Evolutionary conservation across 2,888 invertebrate genomes (phyloP).

Genomic region (Tiliacea aurago): DNA sequence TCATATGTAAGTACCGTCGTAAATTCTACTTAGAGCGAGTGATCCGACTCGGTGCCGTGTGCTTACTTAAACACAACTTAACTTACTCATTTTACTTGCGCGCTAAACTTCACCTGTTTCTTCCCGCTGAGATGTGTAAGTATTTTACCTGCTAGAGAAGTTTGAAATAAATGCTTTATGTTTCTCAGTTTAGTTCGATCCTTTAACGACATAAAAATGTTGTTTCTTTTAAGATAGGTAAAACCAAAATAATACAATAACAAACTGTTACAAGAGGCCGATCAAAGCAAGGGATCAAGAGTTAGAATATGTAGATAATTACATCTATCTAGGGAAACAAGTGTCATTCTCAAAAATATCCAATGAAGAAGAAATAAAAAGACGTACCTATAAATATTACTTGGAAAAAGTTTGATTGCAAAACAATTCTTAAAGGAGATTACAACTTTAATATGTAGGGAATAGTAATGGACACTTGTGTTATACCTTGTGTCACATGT

Average conservation of each 20-base stretch:
- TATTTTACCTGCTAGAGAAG: slow-evolving; percentile 44
- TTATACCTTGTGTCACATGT: no score
- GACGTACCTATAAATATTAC: neutral
- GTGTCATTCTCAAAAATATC: neutral
- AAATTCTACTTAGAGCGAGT: slow-evolving; percentile 59
- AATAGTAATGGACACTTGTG: no score
- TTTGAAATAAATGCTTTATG: slow-evolving; percentile 44
- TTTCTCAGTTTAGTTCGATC: slow-evolving; percentile 1
- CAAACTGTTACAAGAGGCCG: no score
- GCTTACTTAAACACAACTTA: slow-evolving; percentile 66
- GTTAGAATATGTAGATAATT: neutral
- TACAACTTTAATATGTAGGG: no score
- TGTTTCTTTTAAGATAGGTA: neutral
- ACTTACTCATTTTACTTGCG: slow-evolving; percentile 66
- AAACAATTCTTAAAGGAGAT: no score
- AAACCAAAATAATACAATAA: no score
- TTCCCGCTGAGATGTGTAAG: slow-evolving; percentile 42
- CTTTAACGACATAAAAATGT: no score
- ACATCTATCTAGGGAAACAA: neutral
- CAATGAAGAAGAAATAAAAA: neutral
- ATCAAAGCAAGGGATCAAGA: no score
- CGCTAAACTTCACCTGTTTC: slow-evolving; percentile 63
- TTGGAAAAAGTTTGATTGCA: neutral
- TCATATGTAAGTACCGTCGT: slow-evolving; percentile 47
- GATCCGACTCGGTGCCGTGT: slow-evolving; percentile 57